These are phyloP conservation scores for Ennomos fuscantarius DNA, from an alignment of 2,888 invertebrate genomes.

Conservation along the genomic window DNA sequence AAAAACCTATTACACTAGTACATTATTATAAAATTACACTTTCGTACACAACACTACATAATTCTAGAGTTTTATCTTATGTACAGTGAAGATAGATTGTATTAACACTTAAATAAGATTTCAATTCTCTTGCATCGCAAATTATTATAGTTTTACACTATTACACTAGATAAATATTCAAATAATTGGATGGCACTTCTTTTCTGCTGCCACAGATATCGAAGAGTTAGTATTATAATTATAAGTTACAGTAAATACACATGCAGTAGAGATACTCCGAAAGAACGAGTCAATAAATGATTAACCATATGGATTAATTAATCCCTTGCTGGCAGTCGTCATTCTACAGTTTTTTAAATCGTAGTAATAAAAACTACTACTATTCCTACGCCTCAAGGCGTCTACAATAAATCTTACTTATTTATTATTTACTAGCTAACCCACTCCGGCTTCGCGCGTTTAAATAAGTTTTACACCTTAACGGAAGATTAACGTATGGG, in stretches of 20 bases:
- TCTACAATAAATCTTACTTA: no score
- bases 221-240: constrained; percentile 18
- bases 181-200: constrained; percentile 77
- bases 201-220: constrained; percentile 56
- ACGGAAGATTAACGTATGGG: no score
- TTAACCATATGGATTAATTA: background rate
- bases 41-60: constrained; percentile 4
- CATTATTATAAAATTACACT: background rate
- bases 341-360: no score
- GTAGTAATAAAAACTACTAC: no score
- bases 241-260: constrained; percentile 9
- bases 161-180: constrained; percentile 71
- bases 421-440: no score
- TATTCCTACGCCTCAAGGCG: no score
- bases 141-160: constrained; percentile 69
- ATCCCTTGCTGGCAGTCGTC: no score
- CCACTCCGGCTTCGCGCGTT: no score
- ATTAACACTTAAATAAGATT: constrained; percentile 73
- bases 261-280: constrained; percentile 13
- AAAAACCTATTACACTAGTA: no score
- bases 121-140: constrained; percentile 85
- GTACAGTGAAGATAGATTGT: constrained; percentile 66
- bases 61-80: constrained; percentile 44
- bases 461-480: no score
- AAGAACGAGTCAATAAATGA: background rate